Percentiles rank a stretch among this genome's conserved stretches.
Conservation (phyloP, 1,140 invertebrate species). For the Drosophila ananassae region DNA sequence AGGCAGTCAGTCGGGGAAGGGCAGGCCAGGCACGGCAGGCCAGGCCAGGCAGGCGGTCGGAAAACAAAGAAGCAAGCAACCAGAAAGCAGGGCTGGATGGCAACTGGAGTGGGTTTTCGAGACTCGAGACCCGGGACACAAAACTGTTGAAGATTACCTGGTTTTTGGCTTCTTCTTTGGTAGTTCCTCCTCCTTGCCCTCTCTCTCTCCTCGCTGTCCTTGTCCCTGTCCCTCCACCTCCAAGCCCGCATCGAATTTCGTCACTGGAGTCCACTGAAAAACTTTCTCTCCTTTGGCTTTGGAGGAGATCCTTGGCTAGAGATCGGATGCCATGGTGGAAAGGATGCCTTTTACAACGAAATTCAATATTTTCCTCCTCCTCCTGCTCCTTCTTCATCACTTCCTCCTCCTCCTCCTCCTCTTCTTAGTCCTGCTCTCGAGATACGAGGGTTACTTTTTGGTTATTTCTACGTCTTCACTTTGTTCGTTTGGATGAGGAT, state of each 20-base stretch:
- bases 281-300: background rate
- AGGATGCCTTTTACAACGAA: background rate
- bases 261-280: slow-evolving; percentile 6
- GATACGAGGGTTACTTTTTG: slow-evolving; percentile 50
- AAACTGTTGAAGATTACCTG: slow-evolving; percentile 16
- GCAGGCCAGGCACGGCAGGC: slow-evolving; percentile 2
- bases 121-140: background rate
- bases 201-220: background rate
- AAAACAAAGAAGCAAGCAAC: slow-evolving; percentile 1
- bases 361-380: slow-evolving; percentile 5
- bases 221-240: slow-evolving; percentile 1
- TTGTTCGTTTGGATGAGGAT: slow-evolving; percentile 12
- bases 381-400: background rate
- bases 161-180: background rate
- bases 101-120: background rate
- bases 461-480: slow-evolving; percentile 54
- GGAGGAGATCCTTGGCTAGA: too few species aligned
- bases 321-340: too few species aligned
- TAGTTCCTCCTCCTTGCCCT: background rate
- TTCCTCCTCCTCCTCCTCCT: slow-evolving; percentile 1
- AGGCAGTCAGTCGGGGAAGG: slow-evolving; percentile 3
- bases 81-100: background rate
- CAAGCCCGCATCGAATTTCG: slow-evolving; percentile 62
- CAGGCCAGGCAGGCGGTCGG: background rate
- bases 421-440: slow-evolving; percentile 19